Evolutionary conservation across 2,797 vertebrate species (phyloP).

Genomic region (Oreochromis mossambicus): DNA sequence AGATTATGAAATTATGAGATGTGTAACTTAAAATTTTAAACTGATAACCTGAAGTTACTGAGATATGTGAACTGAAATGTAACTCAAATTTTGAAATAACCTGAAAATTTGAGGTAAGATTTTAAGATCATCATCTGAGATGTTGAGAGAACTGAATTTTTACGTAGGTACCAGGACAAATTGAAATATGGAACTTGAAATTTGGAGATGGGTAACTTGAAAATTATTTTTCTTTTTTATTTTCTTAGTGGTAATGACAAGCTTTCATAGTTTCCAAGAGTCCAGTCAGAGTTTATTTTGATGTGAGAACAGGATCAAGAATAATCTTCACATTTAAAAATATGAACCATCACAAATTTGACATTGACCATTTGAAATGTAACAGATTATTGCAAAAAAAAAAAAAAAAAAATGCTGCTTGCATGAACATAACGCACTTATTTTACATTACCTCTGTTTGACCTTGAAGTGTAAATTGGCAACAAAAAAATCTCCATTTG

Average conservation of each 20-base stretch:
- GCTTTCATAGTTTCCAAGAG: background rate
- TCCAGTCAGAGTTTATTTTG: background rate
- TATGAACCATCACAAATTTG: background rate
- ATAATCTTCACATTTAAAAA: background rate
- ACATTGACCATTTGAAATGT: background rate
- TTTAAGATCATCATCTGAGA: background rate
- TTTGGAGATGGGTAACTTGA: background rate
- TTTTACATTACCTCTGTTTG: background rate
- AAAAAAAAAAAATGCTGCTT: background rate
- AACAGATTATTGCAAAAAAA: background rate
- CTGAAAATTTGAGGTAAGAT: background rate
- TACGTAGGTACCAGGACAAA: background rate
- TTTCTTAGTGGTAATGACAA: background rate
- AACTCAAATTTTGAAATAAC: background rate
- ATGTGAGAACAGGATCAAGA: background rate
- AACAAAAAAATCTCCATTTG: background rate
- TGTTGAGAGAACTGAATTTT: background rate
- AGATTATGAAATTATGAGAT: background rate
- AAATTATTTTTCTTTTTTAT: too few relatives aligned
- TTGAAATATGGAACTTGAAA: background rate
- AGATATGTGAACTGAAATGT: background rate
- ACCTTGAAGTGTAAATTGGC: conserved; percentile 17
- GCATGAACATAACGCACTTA: background rate
- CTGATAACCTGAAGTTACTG: background rate
- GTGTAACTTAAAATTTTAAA: background rate